Percentiles rank a stretch among this genome's conserved stretches.
These are phyloP conservation scores for Cheilosia vulpina DNA, from an alignment of 2,888 invertebrate species.

Conservation along the genomic window DNA sequence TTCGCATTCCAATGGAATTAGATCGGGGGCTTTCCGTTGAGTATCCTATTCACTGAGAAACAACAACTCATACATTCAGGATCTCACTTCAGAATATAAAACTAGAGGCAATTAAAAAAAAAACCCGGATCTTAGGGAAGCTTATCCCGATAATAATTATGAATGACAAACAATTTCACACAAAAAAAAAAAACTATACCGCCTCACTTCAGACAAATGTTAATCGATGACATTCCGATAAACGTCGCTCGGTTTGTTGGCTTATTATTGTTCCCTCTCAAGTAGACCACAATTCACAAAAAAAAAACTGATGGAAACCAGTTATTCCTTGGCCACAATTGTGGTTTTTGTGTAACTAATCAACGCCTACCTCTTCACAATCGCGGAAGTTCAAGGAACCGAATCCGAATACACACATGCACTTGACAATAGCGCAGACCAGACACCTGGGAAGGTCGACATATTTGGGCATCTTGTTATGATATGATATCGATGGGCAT, in stretches of 20 bases:
- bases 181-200: slow-evolving; percentile 10
- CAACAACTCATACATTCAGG: too few relatives aligned
- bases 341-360: slow-evolving; percentile 33
- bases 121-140: slow-evolving; percentile 58
- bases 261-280: neutral
- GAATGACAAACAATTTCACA: slow-evolving; percentile 3
- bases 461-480: slow-evolving; percentile 15
- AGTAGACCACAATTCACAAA: neutral
- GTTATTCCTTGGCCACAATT: slow-evolving; percentile 32
- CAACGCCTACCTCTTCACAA: slow-evolving; percentile 43
- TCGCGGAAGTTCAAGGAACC: slow-evolving; percentile 57
- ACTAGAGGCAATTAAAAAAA: slow-evolving; percentile 2
- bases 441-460: slow-evolving; percentile 25
- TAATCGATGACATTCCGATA: slow-evolving; percentile 28
- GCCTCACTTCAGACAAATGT: slow-evolving; percentile 16
- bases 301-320: slow-evolving; percentile 40
- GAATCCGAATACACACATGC: slow-evolving; percentile 4
- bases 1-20: too few relatives aligned
- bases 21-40: too few relatives aligned
- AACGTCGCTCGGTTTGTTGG: too few relatives aligned
- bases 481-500: slow-evolving; percentile 15
- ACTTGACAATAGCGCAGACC: neutral
- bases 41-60: too few relatives aligned
- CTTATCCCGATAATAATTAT: slow-evolving; percentile 42
- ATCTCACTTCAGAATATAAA: neutral